Evolutionary conservation across 2,113 vertebrate species (phyloP).

Genomic region (Lepus timidus): DNA sequence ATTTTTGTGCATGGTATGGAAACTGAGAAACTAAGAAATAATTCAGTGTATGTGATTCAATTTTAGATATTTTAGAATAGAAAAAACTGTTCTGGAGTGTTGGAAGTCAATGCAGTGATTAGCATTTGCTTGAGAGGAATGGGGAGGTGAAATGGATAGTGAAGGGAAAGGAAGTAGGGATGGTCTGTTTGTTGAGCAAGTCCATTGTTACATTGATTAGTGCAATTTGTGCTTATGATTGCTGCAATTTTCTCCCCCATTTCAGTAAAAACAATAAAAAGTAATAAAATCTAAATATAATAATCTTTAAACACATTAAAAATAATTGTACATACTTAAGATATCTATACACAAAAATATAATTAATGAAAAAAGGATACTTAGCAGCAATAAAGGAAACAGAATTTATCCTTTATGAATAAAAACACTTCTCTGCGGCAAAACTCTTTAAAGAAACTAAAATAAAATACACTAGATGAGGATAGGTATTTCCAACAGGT

Average conservation of each 20-base stretch:
- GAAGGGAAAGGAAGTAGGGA: background rate
- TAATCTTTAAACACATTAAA: background rate
- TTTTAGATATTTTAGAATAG: background rate
- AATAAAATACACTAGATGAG: background rate
- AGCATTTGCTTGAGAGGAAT: too few relatives aligned
- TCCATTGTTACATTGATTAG: background rate
- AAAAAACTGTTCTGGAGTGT: background rate
- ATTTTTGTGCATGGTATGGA: background rate
- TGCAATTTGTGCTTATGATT: background rate
- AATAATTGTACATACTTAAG: background rate
- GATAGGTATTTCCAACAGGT: background rate
- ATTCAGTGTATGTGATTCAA: background rate
- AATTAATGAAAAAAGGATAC: background rate
- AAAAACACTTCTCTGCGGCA: background rate
- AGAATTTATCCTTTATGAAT: background rate
- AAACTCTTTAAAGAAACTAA: background rate
- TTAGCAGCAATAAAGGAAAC: background rate
- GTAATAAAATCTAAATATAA: background rate
- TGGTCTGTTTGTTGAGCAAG: background rate
- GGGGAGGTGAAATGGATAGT: background rate
- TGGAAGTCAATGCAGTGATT: background rate
- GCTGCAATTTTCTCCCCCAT: background rate
- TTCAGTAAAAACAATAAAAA: background rate
- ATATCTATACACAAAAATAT: background rate
- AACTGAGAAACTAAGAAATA: background rate